Conservation (phyloP, 2,888 invertebrate species). For the Hofmannophila pseudospretella region DNA sequence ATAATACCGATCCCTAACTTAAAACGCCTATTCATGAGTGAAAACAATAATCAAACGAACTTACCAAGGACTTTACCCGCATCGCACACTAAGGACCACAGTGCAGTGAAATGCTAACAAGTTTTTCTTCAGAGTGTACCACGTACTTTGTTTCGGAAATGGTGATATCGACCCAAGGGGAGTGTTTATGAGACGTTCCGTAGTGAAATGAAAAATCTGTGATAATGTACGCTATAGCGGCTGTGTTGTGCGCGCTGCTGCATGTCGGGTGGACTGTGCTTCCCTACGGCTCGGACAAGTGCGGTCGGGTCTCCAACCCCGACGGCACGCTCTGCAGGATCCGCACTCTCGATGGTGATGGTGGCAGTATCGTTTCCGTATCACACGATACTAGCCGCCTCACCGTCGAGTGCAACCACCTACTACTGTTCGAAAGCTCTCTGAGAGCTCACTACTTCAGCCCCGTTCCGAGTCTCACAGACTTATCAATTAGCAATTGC, state of each 20-base stretch:
- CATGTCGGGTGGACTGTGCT: conserved; percentile 74
- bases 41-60: conserved; percentile 31
- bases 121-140: conserved; percentile 68
- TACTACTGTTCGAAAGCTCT: conserved; percentile 87
- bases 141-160: conserved; percentile 76
- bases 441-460: conserved; percentile 84
- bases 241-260: conserved; percentile 73
- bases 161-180: conserved; percentile 76
- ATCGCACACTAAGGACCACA: conserved; percentile 43
- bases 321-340: conserved; percentile 82
- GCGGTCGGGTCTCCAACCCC: conserved; percentile 60
- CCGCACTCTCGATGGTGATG: conserved; percentile 83
- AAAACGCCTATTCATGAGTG: conserved; percentile 43
- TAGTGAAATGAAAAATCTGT: conserved; percentile 75
- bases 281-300: conserved; percentile 74
- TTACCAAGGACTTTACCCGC: conserved; percentile 32
- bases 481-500: conserved; percentile 86
- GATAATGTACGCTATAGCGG: conserved; percentile 68
- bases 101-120: conserved; percentile 71
- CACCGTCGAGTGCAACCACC: conserved; percentile 86
- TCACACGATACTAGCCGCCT: conserved; percentile 84
- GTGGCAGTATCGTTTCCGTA: conserved; percentile 80
- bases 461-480: conserved; percentile 84
- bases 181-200: conserved; percentile 74
- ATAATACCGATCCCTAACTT: conserved; percentile 51